These are phyloP conservation scores for Labrus mixtus DNA, from an alignment of 2,113 vertebrate species.

Conservation along the genomic window DNA sequence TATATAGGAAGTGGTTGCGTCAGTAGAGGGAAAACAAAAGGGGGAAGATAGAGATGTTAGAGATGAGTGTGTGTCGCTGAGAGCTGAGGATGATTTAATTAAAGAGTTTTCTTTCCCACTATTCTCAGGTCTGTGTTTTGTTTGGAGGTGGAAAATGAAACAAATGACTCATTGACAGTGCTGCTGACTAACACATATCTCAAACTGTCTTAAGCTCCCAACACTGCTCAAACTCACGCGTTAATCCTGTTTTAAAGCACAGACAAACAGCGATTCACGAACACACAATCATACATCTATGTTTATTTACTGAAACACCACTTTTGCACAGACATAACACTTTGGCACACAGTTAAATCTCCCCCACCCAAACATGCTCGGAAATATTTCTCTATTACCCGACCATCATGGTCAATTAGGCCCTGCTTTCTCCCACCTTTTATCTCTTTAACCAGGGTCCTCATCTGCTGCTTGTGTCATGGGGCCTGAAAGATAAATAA, in stretches of 20 bases:
- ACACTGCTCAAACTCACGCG: slow-evolving; percentile 17
- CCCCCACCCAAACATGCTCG: slow-evolving; percentile 62
- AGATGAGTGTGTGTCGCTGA: slow-evolving; percentile 63
- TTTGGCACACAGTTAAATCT: slow-evolving; percentile 37
- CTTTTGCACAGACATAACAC: slow-evolving; percentile 27
- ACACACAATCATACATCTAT: slow-evolving; percentile 16
- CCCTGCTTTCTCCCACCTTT: slow-evolving; percentile 83
- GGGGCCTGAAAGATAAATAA: slow-evolving; percentile 82
- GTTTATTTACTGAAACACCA: slow-evolving; percentile 53
- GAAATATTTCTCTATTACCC: slow-evolving; percentile 84
- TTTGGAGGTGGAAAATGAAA: slow-evolving; percentile 58
- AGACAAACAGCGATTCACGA: background rate
- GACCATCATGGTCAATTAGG: slow-evolving; percentile 86
- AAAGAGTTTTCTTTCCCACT: slow-evolving; percentile 50
- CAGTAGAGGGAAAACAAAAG: slow-evolving; percentile 70
- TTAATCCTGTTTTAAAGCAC: slow-evolving; percentile 24
- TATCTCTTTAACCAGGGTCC: slow-evolving; percentile 86
- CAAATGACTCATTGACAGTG: slow-evolving; percentile 60
- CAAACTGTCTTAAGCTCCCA: slow-evolving; percentile 48
- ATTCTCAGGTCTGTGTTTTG: slow-evolving; percentile 50
- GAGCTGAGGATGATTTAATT: slow-evolving; percentile 68
- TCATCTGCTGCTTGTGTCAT: slow-evolving; percentile 85
- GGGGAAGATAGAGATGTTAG: slow-evolving; percentile 62
- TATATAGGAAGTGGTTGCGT: slow-evolving; percentile 71
- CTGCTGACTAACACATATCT: slow-evolving; percentile 53